Evolutionary conservation across 2,888 invertebrate genomes (phyloP), one percentile per base, ranked within the genome.

Genomic region (Chrysolina haemoptera): DNA sequence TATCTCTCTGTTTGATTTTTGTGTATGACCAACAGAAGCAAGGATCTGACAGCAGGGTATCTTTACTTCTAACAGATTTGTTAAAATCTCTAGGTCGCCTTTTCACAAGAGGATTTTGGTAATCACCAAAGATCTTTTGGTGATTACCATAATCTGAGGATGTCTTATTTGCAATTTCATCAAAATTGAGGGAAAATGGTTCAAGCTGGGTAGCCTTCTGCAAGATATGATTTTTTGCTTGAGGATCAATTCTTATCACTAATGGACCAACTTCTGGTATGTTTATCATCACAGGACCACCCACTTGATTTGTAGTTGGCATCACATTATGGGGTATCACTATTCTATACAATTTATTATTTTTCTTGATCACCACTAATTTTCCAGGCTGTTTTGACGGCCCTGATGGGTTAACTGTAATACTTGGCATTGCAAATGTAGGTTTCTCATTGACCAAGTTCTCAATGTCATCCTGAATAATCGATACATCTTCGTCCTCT

Each of bases 311-410:
- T 12, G 75, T 55, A 18, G 72, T 22, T 11, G 77, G 78, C 62
- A 79, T 73, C 11, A 80, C 78, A 72, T 81, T 79, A n/a, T 77
- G 71, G 4, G 80, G 80, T 50, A 80, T 78, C 0, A 79, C 67
- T 20, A 79, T 71, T 68, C 76, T 74, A 50, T 75, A 75, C 14
- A 72, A 46, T 35, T 72, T 76, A 18, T 75, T 71, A 50, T 76
- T 75, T 53, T 78, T 74, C 53, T 69, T 76, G 8, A 78, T 72
- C 35, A 74, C 53, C 22, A 76, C 63, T 10, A 78, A 18, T 46
- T 78, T 78, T 16, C 74, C 73, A 14, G 62, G 67, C 53, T 70
- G 68, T 55, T 59, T 68, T 43, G 53, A 40, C 0, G 67, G 20
- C 14, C 55, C 16, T 40, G 73, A 16, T 10, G 20, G 18, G 40